Conservation (phyloP, 2,888 invertebrate genomes). For the Polylopha cassiicola region DNA sequence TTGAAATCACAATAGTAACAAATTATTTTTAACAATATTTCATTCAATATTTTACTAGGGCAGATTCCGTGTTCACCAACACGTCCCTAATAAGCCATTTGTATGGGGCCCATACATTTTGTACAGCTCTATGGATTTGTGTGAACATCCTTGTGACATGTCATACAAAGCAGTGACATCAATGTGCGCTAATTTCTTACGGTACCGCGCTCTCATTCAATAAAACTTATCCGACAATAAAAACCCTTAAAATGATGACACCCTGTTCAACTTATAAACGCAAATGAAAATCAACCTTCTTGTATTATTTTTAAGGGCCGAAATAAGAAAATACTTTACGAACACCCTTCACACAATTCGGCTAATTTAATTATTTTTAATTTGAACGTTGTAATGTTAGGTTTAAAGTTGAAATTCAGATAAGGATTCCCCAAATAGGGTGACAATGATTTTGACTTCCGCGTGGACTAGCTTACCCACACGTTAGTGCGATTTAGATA, state of each 20-base stretch:
- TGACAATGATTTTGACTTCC: slow-evolving; percentile 49
- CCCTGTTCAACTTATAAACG: no score
- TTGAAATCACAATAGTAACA: no score
- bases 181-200: slow-evolving; percentile 73
- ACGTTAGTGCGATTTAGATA: slow-evolving; percentile 63
- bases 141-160: slow-evolving; percentile 32
- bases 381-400: no score
- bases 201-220: slow-evolving; percentile 60
- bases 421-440: slow-evolving; percentile 23
- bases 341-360: no score
- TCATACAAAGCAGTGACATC: slow-evolving; percentile 52
- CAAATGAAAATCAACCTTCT: no score
- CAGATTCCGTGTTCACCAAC: no score
- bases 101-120: slow-evolving; percentile 9
- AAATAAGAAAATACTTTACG: no score
- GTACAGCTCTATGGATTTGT: slow-evolving; percentile 15
- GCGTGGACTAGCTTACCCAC: slow-evolving; percentile 62
- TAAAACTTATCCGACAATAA: slow-evolving; percentile 24
- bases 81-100: slow-evolving; percentile 12
- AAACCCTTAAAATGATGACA: neutral
- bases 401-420: neutral
- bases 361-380: no score
- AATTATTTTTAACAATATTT: no score
- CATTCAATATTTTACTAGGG: no score
- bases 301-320: no score